A percentile compares a stretch with the other conserved stretches of the same genome.
phyloP scores from a whole-genome alignment of 2,888 invertebrate species.

The Habroteleia sp. region DNA sequence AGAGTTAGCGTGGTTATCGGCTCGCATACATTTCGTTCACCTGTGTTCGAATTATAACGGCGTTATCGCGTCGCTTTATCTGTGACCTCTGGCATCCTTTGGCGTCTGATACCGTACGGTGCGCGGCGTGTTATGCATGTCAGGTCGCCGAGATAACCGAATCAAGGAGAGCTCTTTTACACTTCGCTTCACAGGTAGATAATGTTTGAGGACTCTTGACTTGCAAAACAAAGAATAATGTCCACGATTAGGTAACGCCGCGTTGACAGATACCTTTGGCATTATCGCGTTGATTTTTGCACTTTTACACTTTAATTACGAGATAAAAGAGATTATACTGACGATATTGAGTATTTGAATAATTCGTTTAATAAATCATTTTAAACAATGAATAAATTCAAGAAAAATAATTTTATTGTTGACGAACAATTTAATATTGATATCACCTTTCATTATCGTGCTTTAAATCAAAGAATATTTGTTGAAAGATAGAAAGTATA shows the following conservation, averaged over 20 bases:
- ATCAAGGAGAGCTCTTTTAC: conserved; percentile 62
- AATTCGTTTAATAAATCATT: background rate
- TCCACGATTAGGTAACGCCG: conserved; percentile 46
- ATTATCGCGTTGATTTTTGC: conserved; percentile 56
- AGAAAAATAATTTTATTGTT: too few species aligned
- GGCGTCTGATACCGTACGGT: conserved; percentile 67
- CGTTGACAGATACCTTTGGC: conserved; percentile 33
- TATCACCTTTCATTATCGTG: too few species aligned
- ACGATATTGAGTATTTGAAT: background rate
- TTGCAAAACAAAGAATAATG: conserved; percentile 46
- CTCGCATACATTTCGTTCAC: conserved; percentile 77
- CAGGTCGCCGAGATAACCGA: conserved; percentile 61
- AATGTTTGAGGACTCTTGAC: conserved; percentile 51
- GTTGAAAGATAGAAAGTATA: too few species aligned
- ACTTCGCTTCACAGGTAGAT: conserved; percentile 60
- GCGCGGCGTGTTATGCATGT: conserved; percentile 55
- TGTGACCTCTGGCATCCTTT: conserved; percentile 77
- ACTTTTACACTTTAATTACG: conserved; percentile 45
- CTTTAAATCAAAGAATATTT: too few species aligned
- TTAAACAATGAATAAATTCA: too few species aligned
- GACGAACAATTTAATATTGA: too few species aligned
- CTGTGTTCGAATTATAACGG: conserved; percentile 72
- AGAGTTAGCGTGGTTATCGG: conserved; percentile 73
- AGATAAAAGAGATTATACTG: conserved; percentile 42
- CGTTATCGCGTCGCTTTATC: conserved; percentile 78